Evolutionary conservation across 2,797 vertebrate genomes (phyloP).

Genomic region (Chelmon rostratus): DNA sequence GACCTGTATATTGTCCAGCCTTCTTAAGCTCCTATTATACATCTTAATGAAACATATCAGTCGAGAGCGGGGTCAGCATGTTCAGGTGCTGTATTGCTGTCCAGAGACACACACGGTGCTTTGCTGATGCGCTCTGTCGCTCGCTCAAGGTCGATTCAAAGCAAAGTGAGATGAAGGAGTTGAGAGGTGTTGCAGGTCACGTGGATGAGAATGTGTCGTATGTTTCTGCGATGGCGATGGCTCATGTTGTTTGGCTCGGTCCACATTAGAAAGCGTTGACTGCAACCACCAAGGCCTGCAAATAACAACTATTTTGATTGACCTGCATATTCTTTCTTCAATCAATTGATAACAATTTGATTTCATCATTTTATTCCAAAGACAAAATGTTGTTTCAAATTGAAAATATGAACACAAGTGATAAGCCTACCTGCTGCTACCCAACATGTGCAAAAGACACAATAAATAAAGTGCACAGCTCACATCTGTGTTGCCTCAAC

Average conservation of each 20-base stretch:
- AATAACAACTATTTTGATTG: neutral
- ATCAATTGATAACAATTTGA: neutral
- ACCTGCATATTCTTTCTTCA: neutral
- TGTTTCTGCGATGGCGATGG: neutral
- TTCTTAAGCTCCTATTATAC: slow-evolving; percentile 62
- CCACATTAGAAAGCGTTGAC: neutral
- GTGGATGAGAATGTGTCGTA: neutral
- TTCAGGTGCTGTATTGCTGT: slow-evolving; percentile 28
- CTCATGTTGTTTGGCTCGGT: neutral
- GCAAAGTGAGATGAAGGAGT: slow-evolving; percentile 7
- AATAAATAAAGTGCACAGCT: too few species aligned
- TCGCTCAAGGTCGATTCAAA: slow-evolving; percentile 30
- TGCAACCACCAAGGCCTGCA: neutral
- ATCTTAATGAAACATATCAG: slow-evolving; percentile 48
- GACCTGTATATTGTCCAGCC: slow-evolving; percentile 47
- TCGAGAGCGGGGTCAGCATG: slow-evolving; percentile 41
- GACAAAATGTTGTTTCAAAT: too few species aligned
- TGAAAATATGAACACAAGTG: too few species aligned
- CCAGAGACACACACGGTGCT: slow-evolving; percentile 13
- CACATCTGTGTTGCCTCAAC: too few species aligned
- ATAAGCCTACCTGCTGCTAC: too few species aligned
- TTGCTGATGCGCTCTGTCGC: slow-evolving; percentile 12
- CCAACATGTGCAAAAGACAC: too few species aligned
- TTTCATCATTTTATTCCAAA: too few species aligned
- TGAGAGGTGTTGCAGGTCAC: neutral